Evolutionary conservation across 2,113 vertebrate genomes (phyloP), one percentile per base, ranked within the genome.

Genomic region (Epinephelus fuscoguttatus): DNA sequence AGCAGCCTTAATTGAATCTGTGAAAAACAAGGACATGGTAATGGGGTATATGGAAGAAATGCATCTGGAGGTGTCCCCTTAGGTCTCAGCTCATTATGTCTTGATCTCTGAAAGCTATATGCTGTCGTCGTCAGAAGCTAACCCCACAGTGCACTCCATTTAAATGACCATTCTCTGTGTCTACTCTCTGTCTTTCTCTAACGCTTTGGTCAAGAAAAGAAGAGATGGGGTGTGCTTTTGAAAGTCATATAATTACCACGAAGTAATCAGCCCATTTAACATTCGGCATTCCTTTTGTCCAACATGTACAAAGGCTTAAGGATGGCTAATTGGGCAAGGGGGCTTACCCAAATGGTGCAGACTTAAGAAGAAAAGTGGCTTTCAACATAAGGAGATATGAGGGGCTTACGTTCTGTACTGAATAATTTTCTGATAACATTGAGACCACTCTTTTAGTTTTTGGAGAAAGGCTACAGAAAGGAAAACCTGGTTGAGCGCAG

Each of bases 401-500:
- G 49, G 47, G 49, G 30, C 85, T 90, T 91, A 88, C 33, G 73
- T 90, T 79, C 84, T 85, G 74, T 69, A 69, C 80, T 76, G 88
- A 88, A 92, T 91, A 89, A 95, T 93, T 95, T 93, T 91, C 93
- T 92, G 95, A 96, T 95, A 95, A 95, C 94, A 95, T 93, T 92
- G 88, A 95, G 84, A 90, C 72, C 69, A 70, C 82, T 86, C 78
- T 81, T 88, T 89, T 88, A 78, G 80, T 69, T 89, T 92, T 72
- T 71, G 57, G 80, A 75, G 80, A 79, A 79, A 74, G 70, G 78
- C 52, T 60, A 47, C 18, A 79, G 78, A 70, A 71, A 82, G 67
- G 61, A 75, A 70, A 85, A 71, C 81, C 89, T 89, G 84, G 79
- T 81, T 62, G 82, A 89, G 89, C 75, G 10, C 68, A 50, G 88